Evolutionary conservation across 2,888 invertebrate species (phyloP).

Genomic region (Diaphora mendica): DNA sequence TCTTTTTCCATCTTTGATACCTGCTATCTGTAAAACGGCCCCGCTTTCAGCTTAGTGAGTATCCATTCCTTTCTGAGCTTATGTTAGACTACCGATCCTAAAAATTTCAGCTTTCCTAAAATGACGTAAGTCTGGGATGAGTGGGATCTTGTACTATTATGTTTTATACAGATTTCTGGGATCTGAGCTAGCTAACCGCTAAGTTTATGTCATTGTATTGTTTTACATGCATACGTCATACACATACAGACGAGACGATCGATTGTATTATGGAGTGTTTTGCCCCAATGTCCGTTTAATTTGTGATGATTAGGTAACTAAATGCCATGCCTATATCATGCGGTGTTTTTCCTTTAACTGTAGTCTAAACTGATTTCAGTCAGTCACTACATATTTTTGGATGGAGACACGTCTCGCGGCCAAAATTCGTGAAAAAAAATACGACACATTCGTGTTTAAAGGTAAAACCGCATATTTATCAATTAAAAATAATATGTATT

Average conservation of each 20-base stretch:
- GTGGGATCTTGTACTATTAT: too few relatives aligned
- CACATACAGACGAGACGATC: background rate
- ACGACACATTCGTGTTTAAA: background rate
- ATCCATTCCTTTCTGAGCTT: too few relatives aligned
- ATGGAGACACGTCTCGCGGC: slow-evolving; percentile 3
- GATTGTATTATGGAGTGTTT: background rate
- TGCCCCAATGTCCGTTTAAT: background rate
- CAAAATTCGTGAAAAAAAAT: slow-evolving; percentile 1
- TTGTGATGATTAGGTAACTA: background rate
- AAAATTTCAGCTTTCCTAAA: too few relatives aligned
- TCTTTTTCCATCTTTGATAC: too few relatives aligned
- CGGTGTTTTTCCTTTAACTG: slow-evolving; percentile 8
- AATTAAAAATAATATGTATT: background rate
- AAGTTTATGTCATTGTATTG: background rate
- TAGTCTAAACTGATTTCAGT: slow-evolving; percentile 2
- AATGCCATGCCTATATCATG: background rate
- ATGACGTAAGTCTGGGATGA: too few relatives aligned
- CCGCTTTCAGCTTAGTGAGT: too few relatives aligned
- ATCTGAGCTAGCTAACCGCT: background rate
- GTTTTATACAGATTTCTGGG: background rate
- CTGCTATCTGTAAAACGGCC: too few relatives aligned
- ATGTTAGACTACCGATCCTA: too few relatives aligned
- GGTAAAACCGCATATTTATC: background rate
- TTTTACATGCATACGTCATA: background rate
- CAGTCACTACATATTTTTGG: slow-evolving; percentile 16